Evolutionary conservation across 2,888 invertebrate genomes (phyloP), one percentile per base, ranked within the genome.

Genomic region (Spicauda simplicius): DNA sequence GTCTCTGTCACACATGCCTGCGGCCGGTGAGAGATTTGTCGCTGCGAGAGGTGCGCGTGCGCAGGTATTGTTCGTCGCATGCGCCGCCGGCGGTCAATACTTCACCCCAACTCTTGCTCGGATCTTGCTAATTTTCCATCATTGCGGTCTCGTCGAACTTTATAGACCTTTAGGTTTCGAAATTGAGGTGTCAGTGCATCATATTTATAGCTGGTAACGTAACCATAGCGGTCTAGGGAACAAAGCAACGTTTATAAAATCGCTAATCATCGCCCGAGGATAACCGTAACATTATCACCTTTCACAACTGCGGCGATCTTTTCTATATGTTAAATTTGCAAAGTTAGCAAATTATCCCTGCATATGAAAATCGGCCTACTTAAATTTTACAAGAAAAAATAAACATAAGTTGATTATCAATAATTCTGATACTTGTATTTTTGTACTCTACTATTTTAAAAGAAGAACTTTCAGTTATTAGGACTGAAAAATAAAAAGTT

Each of bases 121-220:
- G 89, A 91, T 88, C 84, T 89, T 84, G 88, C 93, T 92, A 91
- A 93, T 93, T 93, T 92, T 91, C 90, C 90, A 91, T 91, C 90
- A 90, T 90, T 91, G 88, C 83, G 84, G 86, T 86, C 88, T 85
- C 83, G 81, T 80, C 83, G 79, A 84, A 87, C 86, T 90, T 91
- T 91, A 89, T 90, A 88, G 86, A 86, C 85, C 82, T 85, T 81
- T 83, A 82, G 82, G 85, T 88, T 90, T 83, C 81, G 81, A 89
- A 91, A 91, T 89, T 90, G 86, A 90, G 84, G 91, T 90, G 89
- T 89, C 91, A 87, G 88, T 85, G 81, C 79, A 85, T 83, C 80
- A 82, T 88, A 90, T 91, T 91, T 91, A 91, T 90, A 83, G 83
- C 85, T 75, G 75, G 74, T 77, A 74, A 74, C 77, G 80, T 79